Conservation (phyloP, 1,140 invertebrate genomes). For the Orchestia grillus region DNA sequence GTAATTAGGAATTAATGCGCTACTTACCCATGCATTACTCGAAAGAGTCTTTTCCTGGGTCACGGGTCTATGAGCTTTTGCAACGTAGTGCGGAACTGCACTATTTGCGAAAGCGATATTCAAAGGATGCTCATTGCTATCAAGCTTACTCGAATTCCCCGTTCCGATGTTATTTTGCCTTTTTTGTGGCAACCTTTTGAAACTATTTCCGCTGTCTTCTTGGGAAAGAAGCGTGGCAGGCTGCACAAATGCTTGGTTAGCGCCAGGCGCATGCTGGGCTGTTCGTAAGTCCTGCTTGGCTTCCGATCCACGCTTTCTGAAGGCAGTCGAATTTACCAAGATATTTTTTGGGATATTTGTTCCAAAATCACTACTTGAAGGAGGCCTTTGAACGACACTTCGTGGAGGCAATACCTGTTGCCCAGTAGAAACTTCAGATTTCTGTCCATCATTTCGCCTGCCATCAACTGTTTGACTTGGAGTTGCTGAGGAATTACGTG, state of each 20-base stretch:
- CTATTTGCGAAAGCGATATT: neutral
- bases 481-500: neutral
- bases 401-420: neutral
- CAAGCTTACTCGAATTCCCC: neutral
- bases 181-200: neutral
- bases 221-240: neutral
- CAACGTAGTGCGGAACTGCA: neutral
- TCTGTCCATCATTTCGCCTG: neutral
- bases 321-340: neutral
- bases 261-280: neutral
- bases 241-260: neutral
- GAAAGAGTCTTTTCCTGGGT: neutral
- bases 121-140: neutral
- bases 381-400: neutral
- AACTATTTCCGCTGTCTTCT: neutral
- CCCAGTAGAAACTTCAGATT: neutral
- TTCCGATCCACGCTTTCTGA: neutral
- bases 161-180: neutral
- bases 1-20: neutral
- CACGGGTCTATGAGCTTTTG: neutral
- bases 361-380: neutral
- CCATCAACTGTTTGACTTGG: neutral
- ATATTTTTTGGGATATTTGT: neutral
- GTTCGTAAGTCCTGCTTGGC: neutral
- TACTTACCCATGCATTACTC: neutral